Conservation (phyloP, 1,140 invertebrate genomes). For the Paraescarpia echinospica region DNA sequence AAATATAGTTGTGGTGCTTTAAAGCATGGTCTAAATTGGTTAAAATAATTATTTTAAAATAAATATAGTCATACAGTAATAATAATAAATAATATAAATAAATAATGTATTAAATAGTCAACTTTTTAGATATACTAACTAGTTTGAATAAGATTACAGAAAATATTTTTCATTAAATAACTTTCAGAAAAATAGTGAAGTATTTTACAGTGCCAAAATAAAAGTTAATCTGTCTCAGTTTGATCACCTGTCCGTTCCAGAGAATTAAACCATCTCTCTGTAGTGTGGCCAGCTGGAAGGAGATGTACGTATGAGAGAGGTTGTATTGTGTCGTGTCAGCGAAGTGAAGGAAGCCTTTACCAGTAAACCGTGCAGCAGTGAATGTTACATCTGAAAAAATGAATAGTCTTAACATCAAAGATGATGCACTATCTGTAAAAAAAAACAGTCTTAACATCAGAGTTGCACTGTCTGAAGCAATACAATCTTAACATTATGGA, state of each 20-base stretch:
- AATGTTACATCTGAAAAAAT: background rate
- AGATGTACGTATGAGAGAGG: background rate
- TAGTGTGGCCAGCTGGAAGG: conserved; percentile 14
- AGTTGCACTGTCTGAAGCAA: too few relatives aligned
- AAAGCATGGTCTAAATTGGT: too few relatives aligned
- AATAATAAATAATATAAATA: background rate
- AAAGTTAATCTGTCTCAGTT: background rate
- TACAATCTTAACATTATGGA: too few relatives aligned
- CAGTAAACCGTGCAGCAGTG: background rate
- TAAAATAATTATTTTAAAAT: too few relatives aligned
- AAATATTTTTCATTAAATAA: too few relatives aligned
- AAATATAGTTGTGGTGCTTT: too few relatives aligned
- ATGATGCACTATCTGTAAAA: background rate
- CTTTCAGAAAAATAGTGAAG: too few relatives aligned
- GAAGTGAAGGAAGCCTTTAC: background rate
- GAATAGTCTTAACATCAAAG: background rate
- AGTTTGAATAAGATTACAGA: too few relatives aligned
- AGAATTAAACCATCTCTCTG: conserved; percentile 19
- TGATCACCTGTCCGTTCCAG: conserved; percentile 28
- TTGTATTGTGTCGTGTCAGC: conserved; percentile 8
- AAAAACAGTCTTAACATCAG: too few relatives aligned
- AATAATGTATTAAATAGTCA: background rate
- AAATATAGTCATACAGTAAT: too few relatives aligned
- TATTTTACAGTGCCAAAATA: too few relatives aligned
- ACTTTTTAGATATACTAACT: too few relatives aligned